phyloP scores from a whole-genome alignment of 1,140 invertebrate genomes.

The Aphelinus certus region DNA sequence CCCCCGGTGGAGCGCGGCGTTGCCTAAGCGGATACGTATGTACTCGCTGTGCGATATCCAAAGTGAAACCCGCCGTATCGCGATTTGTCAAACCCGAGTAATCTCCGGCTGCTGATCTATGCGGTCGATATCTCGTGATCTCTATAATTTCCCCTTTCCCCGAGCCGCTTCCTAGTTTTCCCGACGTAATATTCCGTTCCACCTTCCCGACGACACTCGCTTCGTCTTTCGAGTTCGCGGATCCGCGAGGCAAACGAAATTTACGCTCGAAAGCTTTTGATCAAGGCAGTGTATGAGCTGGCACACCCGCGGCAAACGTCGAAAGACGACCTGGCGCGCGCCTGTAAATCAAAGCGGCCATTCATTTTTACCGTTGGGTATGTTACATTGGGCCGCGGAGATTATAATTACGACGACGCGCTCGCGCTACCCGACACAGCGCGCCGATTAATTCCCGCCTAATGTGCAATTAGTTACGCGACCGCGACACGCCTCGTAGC shows the following conservation, averaged over 20 bases:
- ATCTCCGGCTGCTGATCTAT: too few relatives aligned
- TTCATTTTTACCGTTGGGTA: constrained; percentile 20
- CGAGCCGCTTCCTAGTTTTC: too few relatives aligned
- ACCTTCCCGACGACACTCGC: too few relatives aligned
- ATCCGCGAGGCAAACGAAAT: too few relatives aligned
- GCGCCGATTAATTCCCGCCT: constrained; percentile 33
- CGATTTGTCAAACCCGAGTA: too few relatives aligned
- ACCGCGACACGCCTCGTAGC: not conserved
- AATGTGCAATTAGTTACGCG: constrained; percentile 37
- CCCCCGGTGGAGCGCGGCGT: constrained; percentile 22
- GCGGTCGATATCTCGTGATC: too few relatives aligned
- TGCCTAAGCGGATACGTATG: too few relatives aligned
- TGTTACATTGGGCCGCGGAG: constrained; percentile 16
- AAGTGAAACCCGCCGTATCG: too few relatives aligned
- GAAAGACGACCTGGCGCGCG: not conserved
- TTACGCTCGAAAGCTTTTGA: constrained; percentile 6
- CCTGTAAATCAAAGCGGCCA: constrained; percentile 26
- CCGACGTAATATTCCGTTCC: too few relatives aligned
- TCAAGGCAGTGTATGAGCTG: not conserved
- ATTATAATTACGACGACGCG: constrained; percentile 25
- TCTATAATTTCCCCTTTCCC: too few relatives aligned
- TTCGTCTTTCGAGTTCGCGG: too few relatives aligned
- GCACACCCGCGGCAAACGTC: not conserved
- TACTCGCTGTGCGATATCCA: too few relatives aligned
- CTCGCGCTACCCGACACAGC: not conserved